Evolutionary conservation across 2,888 invertebrate genomes (phyloP), one percentile per base, ranked within the genome.

Genomic region (Polylopha cassiicola): DNA sequence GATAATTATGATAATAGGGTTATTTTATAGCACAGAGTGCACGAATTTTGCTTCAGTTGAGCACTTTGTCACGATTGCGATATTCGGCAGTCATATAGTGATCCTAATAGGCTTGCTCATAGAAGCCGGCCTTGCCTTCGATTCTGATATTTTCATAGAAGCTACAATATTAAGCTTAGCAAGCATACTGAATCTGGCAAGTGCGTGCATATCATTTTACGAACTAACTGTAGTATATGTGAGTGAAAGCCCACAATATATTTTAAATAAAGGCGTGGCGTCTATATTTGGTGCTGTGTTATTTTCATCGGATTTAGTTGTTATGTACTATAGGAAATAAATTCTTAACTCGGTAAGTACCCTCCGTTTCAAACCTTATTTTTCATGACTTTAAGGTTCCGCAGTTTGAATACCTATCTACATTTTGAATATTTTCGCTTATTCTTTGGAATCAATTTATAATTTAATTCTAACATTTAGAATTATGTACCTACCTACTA

Each of bases 41-140:
- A 24, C 30, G 1, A 37, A 65, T 9, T 39, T 70, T 30, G 44
- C 48, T 7, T 44, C 56, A 1, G 37, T 54, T 1, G 43, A 47
- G 13, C 57, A 55, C 30, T 79, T 74, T 29, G 9, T 69, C 2
- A 64, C 67, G 46, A 52, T 61, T 1, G 79, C 76, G 15, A 53
- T 70, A 0, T 73, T 58, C 11, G 75, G 77, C 2, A 49, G 65
- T 7, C 68, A 58, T 28, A 21, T 55, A 1, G 39, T 71, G 1
- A 34, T 73, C 2, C 54, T 60, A 1, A 37, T 75, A 1, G 78
- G 75, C 1, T 58, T 78, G 11, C 44, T 76, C 2, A 18, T 75
- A 2, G 74, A 79, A 46, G 58, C 57, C 3, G 73, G 63, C 3
- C 37, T 79, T 2, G 39, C 50, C 1, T 23, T 61, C 1, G 1